A percentile compares a stretch with the other conserved stretches of the same genome.
These are phyloP conservation scores for Tetranychus piercei DNA, from an alignment of 2,888 invertebrate genomes.

Conservation along the genomic window DNA sequence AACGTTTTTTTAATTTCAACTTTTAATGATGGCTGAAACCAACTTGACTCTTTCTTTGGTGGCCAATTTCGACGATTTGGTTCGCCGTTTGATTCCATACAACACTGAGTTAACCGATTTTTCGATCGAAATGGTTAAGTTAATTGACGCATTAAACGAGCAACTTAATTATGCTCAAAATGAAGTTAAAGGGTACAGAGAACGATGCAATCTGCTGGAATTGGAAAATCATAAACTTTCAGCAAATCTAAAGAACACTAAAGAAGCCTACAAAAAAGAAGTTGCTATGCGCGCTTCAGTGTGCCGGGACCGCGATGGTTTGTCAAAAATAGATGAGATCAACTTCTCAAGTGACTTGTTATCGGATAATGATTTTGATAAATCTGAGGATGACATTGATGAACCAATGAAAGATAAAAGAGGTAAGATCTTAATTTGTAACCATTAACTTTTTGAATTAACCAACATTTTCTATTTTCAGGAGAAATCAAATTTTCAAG, in stretches of 20 bases:
- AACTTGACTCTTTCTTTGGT: constrained; percentile 29
- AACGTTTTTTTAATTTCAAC: background rate
- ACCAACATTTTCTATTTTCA: background rate
- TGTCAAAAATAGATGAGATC: background rate
- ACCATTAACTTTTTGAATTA: background rate
- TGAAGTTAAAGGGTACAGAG: background rate
- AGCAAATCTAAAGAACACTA: constrained; percentile 7
- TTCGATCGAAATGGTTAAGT: background rate
- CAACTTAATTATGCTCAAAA: background rate
- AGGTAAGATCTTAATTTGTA: background rate
- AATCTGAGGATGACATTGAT: constrained; percentile 56
- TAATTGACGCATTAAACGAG: constrained; percentile 9
- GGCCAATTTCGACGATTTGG: constrained; percentile 35
- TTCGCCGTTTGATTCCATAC: constrained; percentile 28
- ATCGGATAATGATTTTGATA: constrained; percentile 50
- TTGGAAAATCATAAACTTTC: constrained; percentile 42
- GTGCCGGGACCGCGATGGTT: background rate
- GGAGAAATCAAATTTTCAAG: background rate
- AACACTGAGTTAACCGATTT: constrained; percentile 14
- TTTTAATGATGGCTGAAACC: background rate
- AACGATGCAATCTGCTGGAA: constrained; percentile 34
- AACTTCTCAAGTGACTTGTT: constrained; percentile 41
- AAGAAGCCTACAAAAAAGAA: constrained; percentile 16
- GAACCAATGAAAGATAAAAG: background rate
- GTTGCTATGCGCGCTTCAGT: constrained; percentile 4